Conservation (phyloP, 1,140 invertebrate genomes). For the Drosophila watanabei region DNA sequence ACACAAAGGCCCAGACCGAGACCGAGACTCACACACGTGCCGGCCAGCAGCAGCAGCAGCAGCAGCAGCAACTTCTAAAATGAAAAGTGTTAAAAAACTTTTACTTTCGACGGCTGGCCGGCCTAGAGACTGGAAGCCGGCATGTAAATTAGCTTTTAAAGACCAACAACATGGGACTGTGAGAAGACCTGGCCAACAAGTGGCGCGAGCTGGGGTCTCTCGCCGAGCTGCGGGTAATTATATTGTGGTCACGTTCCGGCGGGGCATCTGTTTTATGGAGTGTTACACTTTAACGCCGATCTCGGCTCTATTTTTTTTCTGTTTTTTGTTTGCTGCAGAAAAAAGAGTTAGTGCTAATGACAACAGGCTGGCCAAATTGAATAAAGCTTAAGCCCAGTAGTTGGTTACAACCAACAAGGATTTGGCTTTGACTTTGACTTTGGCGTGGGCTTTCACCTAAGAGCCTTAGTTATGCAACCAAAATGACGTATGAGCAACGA, state of each 20-base stretch:
- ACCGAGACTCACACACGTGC: conserved; percentile 26
- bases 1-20: conserved; percentile 34
- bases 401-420: conserved; percentile 18
- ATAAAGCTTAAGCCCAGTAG: conserved; percentile 28
- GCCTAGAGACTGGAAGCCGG: conserved; percentile 39
- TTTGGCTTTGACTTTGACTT: conserved; percentile 31
- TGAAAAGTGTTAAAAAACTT: conserved; percentile 77
- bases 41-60: not conserved
- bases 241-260: conserved; percentile 81
- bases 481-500: conserved; percentile 2
- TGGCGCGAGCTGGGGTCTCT: conserved; percentile 53
- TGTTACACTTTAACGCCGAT: conserved; percentile 82
- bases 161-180: conserved; percentile 29
- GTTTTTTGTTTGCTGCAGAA: conserved; percentile 5
- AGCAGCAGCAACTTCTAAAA: conserved; percentile 68
- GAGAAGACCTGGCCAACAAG: conserved; percentile 57
- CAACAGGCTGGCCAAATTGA: conserved; percentile 27
- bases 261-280: conserved; percentile 77
- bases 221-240: conserved; percentile 73
- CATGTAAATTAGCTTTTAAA: conserved; percentile 81
- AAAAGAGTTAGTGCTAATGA: conserved; percentile 21
- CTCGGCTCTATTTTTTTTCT: conserved; percentile 10
- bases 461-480: not conserved
- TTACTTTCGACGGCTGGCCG: conserved; percentile 42
- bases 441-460: conserved; percentile 11